Conservation (phyloP, 2,797 vertebrate species). For the Pogoniulus pusillus region DNA sequence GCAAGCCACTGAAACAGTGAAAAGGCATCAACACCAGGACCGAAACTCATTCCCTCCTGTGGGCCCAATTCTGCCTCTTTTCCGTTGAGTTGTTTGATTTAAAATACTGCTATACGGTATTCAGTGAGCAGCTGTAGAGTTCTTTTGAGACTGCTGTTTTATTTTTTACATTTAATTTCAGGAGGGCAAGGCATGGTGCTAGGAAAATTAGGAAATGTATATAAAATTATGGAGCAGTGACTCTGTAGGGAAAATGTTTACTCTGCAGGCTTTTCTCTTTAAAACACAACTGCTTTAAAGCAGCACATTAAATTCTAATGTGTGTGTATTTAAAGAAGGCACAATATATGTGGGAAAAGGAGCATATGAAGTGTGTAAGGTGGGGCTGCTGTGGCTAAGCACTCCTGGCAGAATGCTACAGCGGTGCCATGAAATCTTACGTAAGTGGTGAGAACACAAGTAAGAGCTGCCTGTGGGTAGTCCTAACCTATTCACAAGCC, state of each 20-base stretch:
- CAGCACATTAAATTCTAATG: slow-evolving; percentile 54
- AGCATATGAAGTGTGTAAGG: neutral
- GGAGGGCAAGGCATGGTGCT: slow-evolving; percentile 21
- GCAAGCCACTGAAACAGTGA: neutral
- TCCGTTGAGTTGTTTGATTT: neutral
- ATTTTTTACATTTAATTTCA: slow-evolving; percentile 37
- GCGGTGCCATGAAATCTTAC: slow-evolving; percentile 68
- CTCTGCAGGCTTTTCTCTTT: slow-evolving; percentile 56
- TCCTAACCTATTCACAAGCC: slow-evolving; percentile 76
- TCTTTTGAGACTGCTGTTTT: neutral
- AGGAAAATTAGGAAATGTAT: slow-evolving; percentile 58
- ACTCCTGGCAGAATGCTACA: slow-evolving; percentile 16
- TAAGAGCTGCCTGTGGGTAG: slow-evolving; percentile 75
- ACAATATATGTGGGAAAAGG: slow-evolving; percentile 4
- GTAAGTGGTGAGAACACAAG: slow-evolving; percentile 79
- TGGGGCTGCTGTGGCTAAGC: slow-evolving; percentile 58
- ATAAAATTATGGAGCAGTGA: slow-evolving; percentile 38
- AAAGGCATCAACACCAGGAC: neutral
- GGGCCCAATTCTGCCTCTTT: neutral
- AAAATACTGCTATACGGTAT: neutral
- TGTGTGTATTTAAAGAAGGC: slow-evolving; percentile 41
- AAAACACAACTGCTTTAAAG: slow-evolving; percentile 60
- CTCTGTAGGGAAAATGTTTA: slow-evolving; percentile 66
- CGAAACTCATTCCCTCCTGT: neutral
- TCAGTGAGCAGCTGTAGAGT: neutral